Evolutionary conservation across 2,888 invertebrate species (phyloP).

Genomic region (Melitaea athalia): DNA sequence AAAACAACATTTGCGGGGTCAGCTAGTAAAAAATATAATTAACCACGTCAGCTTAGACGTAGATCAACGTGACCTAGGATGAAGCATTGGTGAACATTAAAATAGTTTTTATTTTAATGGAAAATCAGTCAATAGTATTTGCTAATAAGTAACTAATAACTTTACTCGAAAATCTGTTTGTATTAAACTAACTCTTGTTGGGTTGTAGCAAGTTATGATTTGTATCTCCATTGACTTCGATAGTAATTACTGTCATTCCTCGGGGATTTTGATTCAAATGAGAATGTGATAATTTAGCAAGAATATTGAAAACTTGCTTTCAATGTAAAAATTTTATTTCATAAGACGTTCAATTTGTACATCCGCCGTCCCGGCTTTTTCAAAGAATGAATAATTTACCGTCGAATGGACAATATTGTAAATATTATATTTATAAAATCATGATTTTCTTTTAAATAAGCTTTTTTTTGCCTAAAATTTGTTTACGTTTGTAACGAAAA

Average conservation of each 20-base stretch:
- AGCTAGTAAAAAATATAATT: no score
- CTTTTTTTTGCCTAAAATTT: background rate
- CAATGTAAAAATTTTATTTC: slow-evolving; percentile 12
- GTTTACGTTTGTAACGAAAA: background rate
- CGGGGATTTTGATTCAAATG: slow-evolving; percentile 5
- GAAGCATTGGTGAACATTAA: no score
- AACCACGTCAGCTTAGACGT: no score
- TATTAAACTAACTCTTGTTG: background rate
- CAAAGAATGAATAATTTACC: background rate
- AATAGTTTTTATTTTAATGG: no score
- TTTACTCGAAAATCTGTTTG: background rate
- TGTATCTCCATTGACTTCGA: slow-evolving; percentile 2
- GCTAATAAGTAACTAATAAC: background rate
- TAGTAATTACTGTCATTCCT: slow-evolving; percentile 1
- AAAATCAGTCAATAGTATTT: background rate
- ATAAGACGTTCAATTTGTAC: slow-evolving; percentile 25
- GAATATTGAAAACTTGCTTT: slow-evolving; percentile 16
- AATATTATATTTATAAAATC: background rate
- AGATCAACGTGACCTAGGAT: no score
- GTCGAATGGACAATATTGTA: background rate
- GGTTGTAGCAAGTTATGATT: slow-evolving; percentile 4
- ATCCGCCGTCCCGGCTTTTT: slow-evolving; percentile 13
- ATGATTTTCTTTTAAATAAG: background rate
- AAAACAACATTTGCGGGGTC: no score
- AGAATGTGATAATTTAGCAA: slow-evolving; percentile 10